Base-by-base conservation (phyloP, 2,888 invertebrate genomes). In the Eugnorisma glareosa region DNA sequence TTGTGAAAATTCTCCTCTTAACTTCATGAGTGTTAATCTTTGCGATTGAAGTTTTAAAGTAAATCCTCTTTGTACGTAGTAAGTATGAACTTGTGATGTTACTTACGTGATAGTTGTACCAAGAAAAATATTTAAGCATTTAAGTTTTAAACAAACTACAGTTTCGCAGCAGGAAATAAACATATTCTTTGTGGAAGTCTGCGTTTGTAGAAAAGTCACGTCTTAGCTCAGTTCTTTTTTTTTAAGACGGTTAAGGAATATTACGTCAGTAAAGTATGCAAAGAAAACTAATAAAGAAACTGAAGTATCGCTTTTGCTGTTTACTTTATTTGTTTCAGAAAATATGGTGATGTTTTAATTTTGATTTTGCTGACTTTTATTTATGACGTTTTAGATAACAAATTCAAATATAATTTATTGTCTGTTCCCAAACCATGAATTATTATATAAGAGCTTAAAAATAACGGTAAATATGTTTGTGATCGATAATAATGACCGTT, bases 21-120 rank as follows among this genome's bases (percentile, higher is more conserved):
- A 88, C 85, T 90, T 86, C 88, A 86, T 87, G 84, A 86, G 90
- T 89, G 90, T 91, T 91, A 92, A 92, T 90, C 90, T 89, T 82
- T 72, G 84, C 83, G 86, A 89, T 90, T 90, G 77, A 87, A 90
- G 91, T 91, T 91, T 82, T 80, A 83, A 87, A 91, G 81, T 80
- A 83, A 85, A 86, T 86, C 79, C 43, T 80, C 83, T 81, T 77
- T 79, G 48, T 72, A 73, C 71, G 64, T 79, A 59, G 76, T 82
- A 86, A 83, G 83, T 83, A 67, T 69, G 51, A 84, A 83, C 79
- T 83, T 83, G 40, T 85, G 79, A 81, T 85, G 80, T 83, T 79
- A 73, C 75, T 81, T 82, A 84, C 77, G 76, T 79, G 77, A 79
- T 86, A 84, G 87, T 87, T 87, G 40, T 31, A 43, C 43, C n/a